Evolutionary conservation across 2,888 invertebrate genomes (phyloP).

Genomic region (Ellobium chinense): DNA sequence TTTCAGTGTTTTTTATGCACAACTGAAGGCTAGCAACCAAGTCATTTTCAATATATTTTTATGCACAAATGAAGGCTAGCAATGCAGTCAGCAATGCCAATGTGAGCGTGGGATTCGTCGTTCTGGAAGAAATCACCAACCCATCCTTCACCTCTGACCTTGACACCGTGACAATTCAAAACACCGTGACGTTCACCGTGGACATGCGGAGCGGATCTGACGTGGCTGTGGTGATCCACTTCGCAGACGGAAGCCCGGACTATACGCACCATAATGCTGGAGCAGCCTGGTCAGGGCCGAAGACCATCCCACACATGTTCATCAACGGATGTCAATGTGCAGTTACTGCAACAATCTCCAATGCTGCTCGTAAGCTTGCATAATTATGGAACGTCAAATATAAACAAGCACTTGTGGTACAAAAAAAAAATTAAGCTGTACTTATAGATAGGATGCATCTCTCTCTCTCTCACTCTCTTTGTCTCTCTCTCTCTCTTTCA

Average conservation of each 20-base stretch:
- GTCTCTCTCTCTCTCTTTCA: no score
- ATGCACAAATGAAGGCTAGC: no score
- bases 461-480: no score
- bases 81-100: slow-evolving; percentile 46
- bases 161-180: slow-evolving; percentile 32
- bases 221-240: slow-evolving; percentile 48
- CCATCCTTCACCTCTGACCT: slow-evolving; percentile 42
- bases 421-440: no score
- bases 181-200: slow-evolving; percentile 52
- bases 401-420: no score
- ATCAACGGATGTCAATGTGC: slow-evolving; percentile 50
- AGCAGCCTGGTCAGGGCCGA: slow-evolving; percentile 40
- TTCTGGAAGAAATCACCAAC: slow-evolving; percentile 50
- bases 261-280: not conserved
- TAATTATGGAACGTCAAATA: no score
- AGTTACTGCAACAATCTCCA: slow-evolving; percentile 53
- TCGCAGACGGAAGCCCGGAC: slow-evolving; percentile 49
- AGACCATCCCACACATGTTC: slow-evolving; percentile 52
- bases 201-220: slow-evolving; percentile 56
- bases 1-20: no score
- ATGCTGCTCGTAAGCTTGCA: slow-evolving; percentile 55
- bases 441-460: no score
- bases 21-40: no score
- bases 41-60: no score
- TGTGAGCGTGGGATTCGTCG: slow-evolving; percentile 38